Evolutionary conservation across 2,797 vertebrate species (phyloP).

Genomic region (Artibeus jamaicensis): DNA sequence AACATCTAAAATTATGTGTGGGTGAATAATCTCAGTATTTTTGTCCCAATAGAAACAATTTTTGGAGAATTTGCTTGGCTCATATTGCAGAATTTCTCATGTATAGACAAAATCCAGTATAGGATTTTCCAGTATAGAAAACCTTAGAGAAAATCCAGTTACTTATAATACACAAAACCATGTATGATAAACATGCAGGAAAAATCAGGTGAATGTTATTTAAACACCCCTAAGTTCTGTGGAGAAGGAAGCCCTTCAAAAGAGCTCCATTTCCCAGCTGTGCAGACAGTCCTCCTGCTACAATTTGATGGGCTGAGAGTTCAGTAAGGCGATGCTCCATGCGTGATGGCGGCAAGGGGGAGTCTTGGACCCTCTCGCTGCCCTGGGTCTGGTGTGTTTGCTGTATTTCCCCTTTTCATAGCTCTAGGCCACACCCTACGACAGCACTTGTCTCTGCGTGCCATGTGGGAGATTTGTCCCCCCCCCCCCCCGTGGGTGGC

Average conservation of each 20-base stretch:
- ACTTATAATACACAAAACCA: background rate
- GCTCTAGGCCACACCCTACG: background rate
- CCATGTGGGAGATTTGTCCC: background rate
- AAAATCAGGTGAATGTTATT: background rate
- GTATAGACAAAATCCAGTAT: background rate
- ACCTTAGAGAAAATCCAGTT: background rate
- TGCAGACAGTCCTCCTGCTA: background rate
- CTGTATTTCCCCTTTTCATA: background rate
- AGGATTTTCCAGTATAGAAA: too few relatives aligned
- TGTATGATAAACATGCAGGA: background rate
- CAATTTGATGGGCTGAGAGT: background rate
- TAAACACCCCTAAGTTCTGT: background rate
- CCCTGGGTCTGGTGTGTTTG: background rate
- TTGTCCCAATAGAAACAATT: background rate
- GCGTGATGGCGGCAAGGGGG: background rate
- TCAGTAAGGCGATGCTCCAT: background rate
- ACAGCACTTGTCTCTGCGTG: background rate
- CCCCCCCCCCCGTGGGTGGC: rapidly evolving
- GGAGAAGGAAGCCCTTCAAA: background rate
- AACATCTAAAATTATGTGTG: background rate
- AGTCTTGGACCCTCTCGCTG: background rate
- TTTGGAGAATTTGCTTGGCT: background rate
- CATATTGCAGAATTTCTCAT: background rate
- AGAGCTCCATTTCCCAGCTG: background rate
- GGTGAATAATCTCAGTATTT: background rate